These are phyloP conservation scores for Lycorma delicatula DNA, from an alignment of 1,140 invertebrate species.

Conservation along the genomic window DNA sequence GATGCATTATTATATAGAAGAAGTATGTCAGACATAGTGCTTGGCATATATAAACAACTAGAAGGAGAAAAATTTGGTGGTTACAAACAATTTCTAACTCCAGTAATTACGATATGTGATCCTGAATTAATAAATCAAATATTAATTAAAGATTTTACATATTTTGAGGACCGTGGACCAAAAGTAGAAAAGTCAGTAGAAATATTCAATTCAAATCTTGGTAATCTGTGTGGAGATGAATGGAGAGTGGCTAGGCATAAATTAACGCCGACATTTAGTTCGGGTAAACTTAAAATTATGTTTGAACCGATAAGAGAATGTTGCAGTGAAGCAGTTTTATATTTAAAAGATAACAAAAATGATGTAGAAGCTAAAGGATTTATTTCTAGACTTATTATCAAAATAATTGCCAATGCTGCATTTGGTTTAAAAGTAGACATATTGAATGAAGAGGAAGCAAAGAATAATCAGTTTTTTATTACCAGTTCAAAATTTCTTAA, in stretches of 20 bases:
- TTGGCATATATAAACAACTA: constrained; percentile 16
- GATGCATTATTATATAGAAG: constrained; percentile 33
- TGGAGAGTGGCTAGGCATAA: constrained; percentile 49
- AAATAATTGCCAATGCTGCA: too few species aligned
- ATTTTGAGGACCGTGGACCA: constrained; percentile 42
- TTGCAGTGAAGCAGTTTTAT: constrained; percentile 33
- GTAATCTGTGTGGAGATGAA: constrained; percentile 36
- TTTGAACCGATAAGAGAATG: constrained; percentile 40
- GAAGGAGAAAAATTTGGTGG: constrained; percentile 26
- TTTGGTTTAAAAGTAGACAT: too few species aligned
- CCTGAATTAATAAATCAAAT: constrained; percentile 50
- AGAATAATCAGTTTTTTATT: too few species aligned
- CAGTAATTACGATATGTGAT: constrained; percentile 44
- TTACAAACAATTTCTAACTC: constrained; percentile 38
- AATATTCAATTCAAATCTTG: constrained; percentile 35
- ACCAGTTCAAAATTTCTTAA: too few species aligned
- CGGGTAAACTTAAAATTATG: constrained; percentile 49
- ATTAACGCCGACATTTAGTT: constrained; percentile 48
- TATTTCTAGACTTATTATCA: too few species aligned
- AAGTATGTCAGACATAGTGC: constrained; percentile 22
- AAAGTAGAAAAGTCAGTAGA: constrained; percentile 40
- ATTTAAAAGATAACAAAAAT: constrained; percentile 30
- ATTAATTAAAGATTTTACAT: constrained; percentile 48
- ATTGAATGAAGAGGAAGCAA: too few species aligned
- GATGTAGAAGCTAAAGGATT: too few species aligned